Evolutionary conservation across 2,888 invertebrate species (phyloP).

Genomic region (Melolontha melolontha): DNA sequence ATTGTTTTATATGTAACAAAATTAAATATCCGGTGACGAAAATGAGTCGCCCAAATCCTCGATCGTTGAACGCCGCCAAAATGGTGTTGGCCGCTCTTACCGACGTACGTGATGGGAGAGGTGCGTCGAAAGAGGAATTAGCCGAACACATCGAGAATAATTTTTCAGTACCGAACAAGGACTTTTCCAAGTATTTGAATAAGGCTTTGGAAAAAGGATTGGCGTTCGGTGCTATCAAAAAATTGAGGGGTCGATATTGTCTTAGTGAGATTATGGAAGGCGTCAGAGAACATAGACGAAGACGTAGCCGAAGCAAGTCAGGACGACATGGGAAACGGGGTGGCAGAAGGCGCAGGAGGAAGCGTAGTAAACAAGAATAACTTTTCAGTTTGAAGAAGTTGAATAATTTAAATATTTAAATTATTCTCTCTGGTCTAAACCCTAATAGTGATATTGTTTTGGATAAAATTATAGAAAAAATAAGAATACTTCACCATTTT

Average conservation of each 20-base stretch:
- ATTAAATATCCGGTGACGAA: no score
- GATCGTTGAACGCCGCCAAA: slow-evolving; percentile 48
- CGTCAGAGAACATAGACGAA: slow-evolving; percentile 12
- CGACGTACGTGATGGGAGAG: slow-evolving; percentile 52
- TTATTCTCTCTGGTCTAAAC: no score
- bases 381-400: no score
- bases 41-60: slow-evolving; percentile 26
- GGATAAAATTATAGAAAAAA: no score
- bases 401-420: no score
- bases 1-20: no score
- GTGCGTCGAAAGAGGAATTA: slow-evolving; percentile 52
- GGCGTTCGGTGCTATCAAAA: slow-evolving; percentile 53
- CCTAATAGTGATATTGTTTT: no score
- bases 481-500: no score
- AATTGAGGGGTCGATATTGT: slow-evolving; percentile 47
- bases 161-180: slow-evolving; percentile 49
- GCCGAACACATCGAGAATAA: slow-evolving; percentile 51
- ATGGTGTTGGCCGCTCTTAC: slow-evolving; percentile 52
- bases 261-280: slow-evolving; percentile 40
- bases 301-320: slow-evolving; percentile 1
- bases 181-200: slow-evolving; percentile 49
- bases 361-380: no score
- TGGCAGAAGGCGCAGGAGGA: no score
- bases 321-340: no score
- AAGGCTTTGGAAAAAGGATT: slow-evolving; percentile 52